These are phyloP conservation scores for Euclidia mi DNA, from an alignment of 2,888 invertebrate genomes.

Conservation along the genomic window DNA sequence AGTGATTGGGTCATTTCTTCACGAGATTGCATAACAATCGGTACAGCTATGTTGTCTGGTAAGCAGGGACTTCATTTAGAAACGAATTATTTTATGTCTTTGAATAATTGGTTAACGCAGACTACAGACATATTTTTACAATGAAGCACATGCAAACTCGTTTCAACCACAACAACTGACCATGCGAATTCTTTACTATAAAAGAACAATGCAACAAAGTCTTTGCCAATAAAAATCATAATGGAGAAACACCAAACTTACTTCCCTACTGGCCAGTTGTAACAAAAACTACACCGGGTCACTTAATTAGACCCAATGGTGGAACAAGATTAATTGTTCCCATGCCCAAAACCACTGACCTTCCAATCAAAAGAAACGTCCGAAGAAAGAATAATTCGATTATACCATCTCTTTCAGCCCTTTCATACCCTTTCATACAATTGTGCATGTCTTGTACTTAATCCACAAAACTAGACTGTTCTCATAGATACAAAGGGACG, in stretches of 20 bases:
- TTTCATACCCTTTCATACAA: conserved; percentile 59
- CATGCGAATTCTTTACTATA: neutral
- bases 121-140: no score
- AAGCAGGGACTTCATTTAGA: no score
- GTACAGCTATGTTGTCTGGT: no score
- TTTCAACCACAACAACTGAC: no score
- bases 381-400: conserved; percentile 43
- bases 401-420: conserved; percentile 47
- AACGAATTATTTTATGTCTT: no score
- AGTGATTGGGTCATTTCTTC: no score
- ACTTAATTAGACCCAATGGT: conserved; percentile 51
- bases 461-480: conserved; percentile 68
- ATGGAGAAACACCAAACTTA: neutral
- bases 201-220: neutral
- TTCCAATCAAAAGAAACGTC: conserved; percentile 43
- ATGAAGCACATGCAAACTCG: no score
- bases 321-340: conserved; percentile 55
- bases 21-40: no score
- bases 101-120: no score
- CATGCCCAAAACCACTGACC: conserved; percentile 52
- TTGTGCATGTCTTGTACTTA: conserved; percentile 62
- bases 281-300: conserved; percentile 41
- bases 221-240: neutral
- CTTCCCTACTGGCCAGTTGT: conserved; percentile 11
- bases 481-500: conserved; percentile 72